These are phyloP conservation scores for Bursaphelenchus mucronatus DNA, from an alignment of 1,140 invertebrate genomes.

Conservation along the genomic window DNA sequence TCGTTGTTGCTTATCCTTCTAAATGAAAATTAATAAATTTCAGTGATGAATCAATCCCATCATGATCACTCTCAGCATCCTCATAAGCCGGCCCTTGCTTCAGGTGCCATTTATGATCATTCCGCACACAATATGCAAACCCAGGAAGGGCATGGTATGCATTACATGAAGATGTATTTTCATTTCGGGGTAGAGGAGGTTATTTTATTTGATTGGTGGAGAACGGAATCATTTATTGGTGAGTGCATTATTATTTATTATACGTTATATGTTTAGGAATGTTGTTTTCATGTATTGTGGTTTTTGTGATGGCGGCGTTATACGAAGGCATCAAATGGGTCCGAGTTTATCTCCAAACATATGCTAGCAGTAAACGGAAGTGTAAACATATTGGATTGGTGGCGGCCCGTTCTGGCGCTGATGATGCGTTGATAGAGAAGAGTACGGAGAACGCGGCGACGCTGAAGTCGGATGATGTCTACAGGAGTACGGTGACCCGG, in stretches of 20 bases:
- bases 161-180: constrained; percentile 52
- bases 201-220: constrained; percentile 50
- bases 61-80: constrained; percentile 25
- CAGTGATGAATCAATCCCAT: constrained; percentile 15
- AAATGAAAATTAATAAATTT: too few relatives aligned
- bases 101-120: constrained; percentile 23
- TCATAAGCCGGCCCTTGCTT: neutral
- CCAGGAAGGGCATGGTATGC: constrained; percentile 14
- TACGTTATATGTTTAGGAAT: constrained; percentile 32
- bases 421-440: neutral
- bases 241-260: neutral
- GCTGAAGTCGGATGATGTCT: constrained; percentile 11
- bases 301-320: constrained; percentile 38
- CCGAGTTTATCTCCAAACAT: constrained; percentile 25
- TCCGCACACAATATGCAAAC: constrained; percentile 23
- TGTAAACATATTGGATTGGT: constrained; percentile 14
- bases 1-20: too few relatives aligned
- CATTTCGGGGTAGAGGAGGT: constrained; percentile 45
- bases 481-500: constrained; percentile 11
- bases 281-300: constrained; percentile 38
- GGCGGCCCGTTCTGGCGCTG: neutral
- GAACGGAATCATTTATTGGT: constrained; percentile 22
- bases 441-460: neutral
- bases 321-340: constrained; percentile 50
- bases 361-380: neutral